phyloP scores from a whole-genome alignment of 2,888 invertebrate species.

The Pterostichus niger region DNA sequence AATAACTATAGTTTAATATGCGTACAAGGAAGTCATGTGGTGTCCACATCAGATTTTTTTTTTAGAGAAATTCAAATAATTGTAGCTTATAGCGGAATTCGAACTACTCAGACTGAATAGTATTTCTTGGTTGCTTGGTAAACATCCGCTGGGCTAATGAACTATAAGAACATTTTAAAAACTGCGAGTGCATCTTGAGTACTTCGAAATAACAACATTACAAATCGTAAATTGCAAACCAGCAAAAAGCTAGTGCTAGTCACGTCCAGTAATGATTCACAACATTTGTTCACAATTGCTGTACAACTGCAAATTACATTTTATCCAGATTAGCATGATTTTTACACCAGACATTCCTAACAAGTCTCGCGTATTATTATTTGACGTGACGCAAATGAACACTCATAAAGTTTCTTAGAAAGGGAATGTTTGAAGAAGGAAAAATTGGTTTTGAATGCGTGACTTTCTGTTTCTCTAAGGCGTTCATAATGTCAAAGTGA shows the following conservation, averaged over 20 bases:
- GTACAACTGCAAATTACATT: conserved; percentile 46
- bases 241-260: conserved; percentile 15
- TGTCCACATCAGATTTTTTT: too few species aligned
- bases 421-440: conserved; percentile 13
- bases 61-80: too few species aligned
- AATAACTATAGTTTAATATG: too few species aligned
- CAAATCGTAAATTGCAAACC: not conserved
- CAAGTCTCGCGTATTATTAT: conserved; percentile 38
- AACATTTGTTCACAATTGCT: conserved; percentile 17
- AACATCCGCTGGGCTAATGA: too few species aligned
- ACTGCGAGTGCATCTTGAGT: not conserved
- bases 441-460: conserved; percentile 25
- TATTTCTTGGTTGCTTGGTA: too few species aligned
- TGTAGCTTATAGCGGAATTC: too few species aligned
- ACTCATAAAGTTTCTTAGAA: conserved; percentile 7
- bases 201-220: not conserved
- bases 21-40: too few species aligned
- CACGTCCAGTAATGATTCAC: conserved; percentile 27
- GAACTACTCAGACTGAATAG: too few species aligned
- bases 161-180: too few species aligned
- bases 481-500: conserved; percentile 11
- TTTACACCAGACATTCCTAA: conserved; percentile 35
- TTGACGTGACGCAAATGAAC: conserved; percentile 21
- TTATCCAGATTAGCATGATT: conserved; percentile 45
- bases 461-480: conserved; percentile 13